Evolutionary conservation across 2,113 vertebrate genomes (phyloP), one percentile per base, ranked within the genome.

Genomic region (Planiliza haematocheilus): DNA sequence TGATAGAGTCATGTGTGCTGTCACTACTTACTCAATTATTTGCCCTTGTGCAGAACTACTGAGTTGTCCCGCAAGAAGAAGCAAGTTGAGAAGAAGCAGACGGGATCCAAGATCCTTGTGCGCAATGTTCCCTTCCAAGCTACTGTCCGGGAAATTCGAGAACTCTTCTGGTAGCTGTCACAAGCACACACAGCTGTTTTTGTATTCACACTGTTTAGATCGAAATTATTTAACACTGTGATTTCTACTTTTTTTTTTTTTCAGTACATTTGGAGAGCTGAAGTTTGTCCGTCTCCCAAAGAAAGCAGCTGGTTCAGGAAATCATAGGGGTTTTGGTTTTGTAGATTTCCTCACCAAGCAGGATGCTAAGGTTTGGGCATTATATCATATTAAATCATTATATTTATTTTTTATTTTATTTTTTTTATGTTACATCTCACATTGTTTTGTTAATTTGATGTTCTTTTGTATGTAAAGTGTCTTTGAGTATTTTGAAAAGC

Each of bases 281-380:
- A 98, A 99, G 86, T 98, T 95, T 0, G 95, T 97, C 30, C 95
- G 98, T 41, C 86, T 99, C 79, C 97, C 97, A 1, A 98, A 96
- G 91, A 99, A 99, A 85, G 93, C 94, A 76, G 90, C 94, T 1
- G 97, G 97, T 52, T 93, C 95, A 0, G 96, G 97, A 16, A 69
- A 86, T 0, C 98, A 99, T 79, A 84, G 98, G 10, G 98, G 97
- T 17, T 99, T 99, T 55, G 96, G 96, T 18, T 99, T 99, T 4
- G 92, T 99, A 83, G 98, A 99, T 91, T 99, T 99, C 68, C 56
- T 99, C 82, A 99, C 97, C 20, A 98, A 97, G 87, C 97, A 98
- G 81, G 97, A 98, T 4, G 98, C 98, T 1, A 98, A 99, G 96
- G 98, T 99, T 79, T 92, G 95, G 57, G 17, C 20, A 16, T 39